Evolutionary conservation across 1,140 invertebrate species (phyloP).

Genomic region (Drosophila arizonae): DNA sequence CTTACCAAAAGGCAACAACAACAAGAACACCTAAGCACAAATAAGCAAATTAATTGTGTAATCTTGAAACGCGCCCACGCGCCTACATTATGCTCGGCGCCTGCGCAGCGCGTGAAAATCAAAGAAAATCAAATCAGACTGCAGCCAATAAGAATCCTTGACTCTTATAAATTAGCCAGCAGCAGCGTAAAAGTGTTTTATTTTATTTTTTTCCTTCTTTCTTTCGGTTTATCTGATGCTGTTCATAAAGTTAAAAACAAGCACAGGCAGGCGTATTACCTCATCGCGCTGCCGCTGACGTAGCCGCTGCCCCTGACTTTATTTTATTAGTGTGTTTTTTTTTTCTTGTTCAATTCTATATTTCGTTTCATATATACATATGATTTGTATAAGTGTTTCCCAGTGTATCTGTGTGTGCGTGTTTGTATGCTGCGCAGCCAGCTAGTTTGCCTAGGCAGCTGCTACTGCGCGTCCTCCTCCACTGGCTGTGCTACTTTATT

Average conservation of each 20-base stretch:
- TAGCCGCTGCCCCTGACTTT: constrained; percentile 74
- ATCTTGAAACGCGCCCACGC: constrained; percentile 41
- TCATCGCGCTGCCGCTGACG: constrained; percentile 64
- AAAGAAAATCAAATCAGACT: constrained; percentile 17
- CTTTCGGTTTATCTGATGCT: not conserved
- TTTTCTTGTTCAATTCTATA: constrained; percentile 46
- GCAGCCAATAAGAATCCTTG: constrained; percentile 30
- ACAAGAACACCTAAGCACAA: constrained; percentile 41
- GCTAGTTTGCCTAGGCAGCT: constrained; percentile 43
- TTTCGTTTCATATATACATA: constrained; percentile 56
- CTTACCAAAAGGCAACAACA: not conserved
- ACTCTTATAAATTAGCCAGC: constrained; percentile 4
- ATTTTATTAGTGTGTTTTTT: constrained; percentile 53
- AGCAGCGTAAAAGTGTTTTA: constrained; percentile 14
- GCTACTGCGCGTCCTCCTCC: constrained; percentile 20
- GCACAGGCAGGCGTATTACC: constrained; percentile 59
- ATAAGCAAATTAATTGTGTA: constrained; percentile 66
- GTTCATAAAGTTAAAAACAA: constrained; percentile 52
- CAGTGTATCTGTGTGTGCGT: constrained; percentile 2
- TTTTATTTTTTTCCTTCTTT: constrained; percentile 12
- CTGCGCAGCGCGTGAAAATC: constrained; percentile 47
- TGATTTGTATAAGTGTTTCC: constrained; percentile 43
- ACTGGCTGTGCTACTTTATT: constrained; percentile 7
- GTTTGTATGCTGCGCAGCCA: constrained; percentile 38
- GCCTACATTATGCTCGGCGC: constrained; percentile 37